phyloP scores from a whole-genome alignment of 2,797 vertebrate species.

The Helostoma temminkii region DNA sequence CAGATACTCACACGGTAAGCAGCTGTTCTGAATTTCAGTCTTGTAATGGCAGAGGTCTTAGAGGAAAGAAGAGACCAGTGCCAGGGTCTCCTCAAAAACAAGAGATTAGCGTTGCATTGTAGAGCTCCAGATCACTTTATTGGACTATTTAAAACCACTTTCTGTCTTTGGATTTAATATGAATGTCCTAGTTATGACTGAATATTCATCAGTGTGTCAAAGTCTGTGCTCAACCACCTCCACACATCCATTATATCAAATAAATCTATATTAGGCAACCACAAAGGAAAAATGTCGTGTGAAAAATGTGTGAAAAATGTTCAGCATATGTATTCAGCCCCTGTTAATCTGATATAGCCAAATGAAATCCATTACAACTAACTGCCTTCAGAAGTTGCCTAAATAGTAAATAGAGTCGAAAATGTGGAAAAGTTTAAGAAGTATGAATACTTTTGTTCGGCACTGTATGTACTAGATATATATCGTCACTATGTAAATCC shows the following conservation, averaged over 20 bases:
- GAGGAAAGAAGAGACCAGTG: conserved; percentile 12
- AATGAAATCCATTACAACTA: too few species aligned
- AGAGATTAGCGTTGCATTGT: conserved; percentile 45
- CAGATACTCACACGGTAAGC: conserved; percentile 74
- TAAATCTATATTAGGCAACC: conserved; percentile 37
- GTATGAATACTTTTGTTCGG: too few species aligned
- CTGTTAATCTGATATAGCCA: too few species aligned
- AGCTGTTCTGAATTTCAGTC: conserved; percentile 33
- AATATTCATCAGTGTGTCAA: not conserved
- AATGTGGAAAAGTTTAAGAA: too few species aligned
- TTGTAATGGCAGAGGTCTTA: conserved; percentile 35
- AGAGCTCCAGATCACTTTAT: conserved; percentile 16
- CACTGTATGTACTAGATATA: too few species aligned
- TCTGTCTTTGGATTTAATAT: not conserved
- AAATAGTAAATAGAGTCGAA: too few species aligned
- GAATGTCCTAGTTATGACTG: not conserved
- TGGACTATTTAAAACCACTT: conserved; percentile 4
- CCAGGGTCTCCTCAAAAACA: conserved; percentile 20
- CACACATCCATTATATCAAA: conserved; percentile 4
- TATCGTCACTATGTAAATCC: conserved; percentile 43
- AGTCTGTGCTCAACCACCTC: not conserved
- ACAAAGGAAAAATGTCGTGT: conserved; percentile 33
- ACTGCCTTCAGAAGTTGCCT: too few species aligned
- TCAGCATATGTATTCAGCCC: too few species aligned
- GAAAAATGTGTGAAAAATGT: too few species aligned